phyloP scores from a whole-genome alignment of 2,888 invertebrate species.

The Cybosia mesomella region DNA sequence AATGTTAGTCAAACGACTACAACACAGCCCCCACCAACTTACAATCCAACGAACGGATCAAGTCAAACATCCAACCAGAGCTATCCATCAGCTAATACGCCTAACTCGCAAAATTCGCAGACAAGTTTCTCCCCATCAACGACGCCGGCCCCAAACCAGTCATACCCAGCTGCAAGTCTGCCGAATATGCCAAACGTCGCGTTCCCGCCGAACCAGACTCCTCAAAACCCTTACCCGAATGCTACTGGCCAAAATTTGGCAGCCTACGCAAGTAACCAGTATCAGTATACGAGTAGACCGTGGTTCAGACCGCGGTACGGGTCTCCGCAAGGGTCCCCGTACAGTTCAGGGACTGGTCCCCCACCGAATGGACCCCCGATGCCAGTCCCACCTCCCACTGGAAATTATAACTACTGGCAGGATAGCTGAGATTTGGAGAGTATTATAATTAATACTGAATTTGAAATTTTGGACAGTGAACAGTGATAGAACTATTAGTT shows the following conservation, averaged over 20 bases:
- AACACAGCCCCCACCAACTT: constrained; percentile 67
- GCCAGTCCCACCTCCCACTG: constrained; percentile 77
- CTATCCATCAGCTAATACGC: constrained; percentile 63
- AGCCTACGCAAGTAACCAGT: constrained; percentile 81
- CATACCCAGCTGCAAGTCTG: constrained; percentile 66
- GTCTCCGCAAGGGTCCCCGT: constrained; percentile 79
- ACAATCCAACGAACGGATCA: constrained; percentile 71
- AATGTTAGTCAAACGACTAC: constrained; percentile 65
- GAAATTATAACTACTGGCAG: constrained; percentile 82
- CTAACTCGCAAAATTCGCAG: constrained; percentile 70
- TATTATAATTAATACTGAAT: constrained; percentile 56
- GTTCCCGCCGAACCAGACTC: constrained; percentile 69
- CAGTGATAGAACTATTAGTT: constrained; percentile 38
- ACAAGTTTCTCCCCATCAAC: constrained; percentile 76
- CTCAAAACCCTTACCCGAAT: constrained; percentile 79
- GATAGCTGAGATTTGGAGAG: constrained; percentile 78
- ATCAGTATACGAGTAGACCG: constrained; percentile 79
- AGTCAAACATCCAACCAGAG: constrained; percentile 63
- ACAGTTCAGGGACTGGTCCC: constrained; percentile 67
- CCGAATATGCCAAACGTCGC: constrained; percentile 73
- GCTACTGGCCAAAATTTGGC: constrained; percentile 83
- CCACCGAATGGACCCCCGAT: constrained; percentile 70
- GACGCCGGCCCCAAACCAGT: constrained; percentile 75
- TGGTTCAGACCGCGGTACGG: constrained; percentile 81
- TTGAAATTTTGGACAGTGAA: constrained; percentile 51